Evolutionary conservation across 2,797 vertebrate genomes (phyloP), one percentile per base, ranked within the genome.

Genomic region (Margarornis squamiger): DNA sequence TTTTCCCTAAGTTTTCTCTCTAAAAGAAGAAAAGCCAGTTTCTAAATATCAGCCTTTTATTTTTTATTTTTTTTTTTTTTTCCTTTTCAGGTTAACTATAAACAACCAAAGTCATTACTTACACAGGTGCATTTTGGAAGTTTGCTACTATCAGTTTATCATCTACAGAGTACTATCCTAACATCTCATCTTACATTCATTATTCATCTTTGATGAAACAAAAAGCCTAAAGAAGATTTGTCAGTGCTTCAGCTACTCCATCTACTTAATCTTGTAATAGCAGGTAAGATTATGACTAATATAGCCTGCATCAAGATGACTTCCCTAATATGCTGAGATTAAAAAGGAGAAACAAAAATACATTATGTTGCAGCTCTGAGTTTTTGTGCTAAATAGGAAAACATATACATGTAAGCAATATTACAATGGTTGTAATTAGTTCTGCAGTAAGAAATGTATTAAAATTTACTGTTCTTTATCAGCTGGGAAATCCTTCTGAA

Each of bases 301-400:
- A 48, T 43, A 95, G 39, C 41, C 70, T 79, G 29, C 67, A 55
- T 82, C 72, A 73, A 92, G 85, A 95, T 61, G 88, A 89, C 85
- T 96, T 92, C 48, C 38, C 48, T 71, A 93, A 96, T 95, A 95
- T 55, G 59, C 65, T 90, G 72, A 96, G 67, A 94, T 90, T 95
- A 94, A 91, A 95, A 94, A 85, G 6, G 52, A 89, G 39, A 86
- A 95, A 36, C 45, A 79, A 93, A 94, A 80, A 0, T 51, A 67
- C 61, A 90, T 95, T 95, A 91, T 83, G 38, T 54, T 93, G 62
- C 63, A 92, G 58, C 29, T 77, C 52, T 19, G 26, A 63, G 20
- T 5, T 94, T 96, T 96, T 89, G 57, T 92, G 78, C 73, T 89
- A 82, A 96, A 92, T 86, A 94, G 95, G 82, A 94, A 92, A 93